Evolutionary conservation across 2,797 vertebrate species (phyloP), one percentile per base, ranked within the genome.

Genomic region (Sebastiscus tertius): DNA sequence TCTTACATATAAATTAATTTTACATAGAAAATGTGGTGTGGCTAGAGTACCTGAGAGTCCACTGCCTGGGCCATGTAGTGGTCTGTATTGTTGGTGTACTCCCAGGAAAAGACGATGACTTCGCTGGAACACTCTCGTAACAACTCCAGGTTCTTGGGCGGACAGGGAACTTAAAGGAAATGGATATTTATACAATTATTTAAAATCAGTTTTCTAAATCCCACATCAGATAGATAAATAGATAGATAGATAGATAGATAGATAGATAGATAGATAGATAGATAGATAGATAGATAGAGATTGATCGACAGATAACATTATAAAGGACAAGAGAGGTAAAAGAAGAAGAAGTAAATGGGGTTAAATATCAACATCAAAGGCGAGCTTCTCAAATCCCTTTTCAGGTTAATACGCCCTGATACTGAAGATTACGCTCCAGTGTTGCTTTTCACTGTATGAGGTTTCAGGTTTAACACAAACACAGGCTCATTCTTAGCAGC

Each of bases 21-120:
- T 61, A 24, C n/a, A 20, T 5, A 6, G n/a, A 11, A 12, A n/a
- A 24, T 24, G 24, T 24, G 42, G 3, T 54, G 9, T 22, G 33
- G 16, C 49, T 52, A 22, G 5, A 5, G 5, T 87, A 95, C 94
- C 93, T 90, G 56, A 5, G 93, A 88, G 82, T 96, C 94, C 4
- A 89, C 66, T 5, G 93, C 85, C 3, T 0, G 80, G 18, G 95
- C 94, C 34, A 60, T 22, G 80, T 97, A 96, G 68, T 84, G 72
- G 12, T 87, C 49, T 1, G 94, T 88, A 29, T 84, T 58, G 42
- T 86, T 84, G 26, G 89, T 93, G n/a, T 39, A 75, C 2, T 86
- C 87, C 96, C 96, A 96, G 33, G 92, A 93, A 64, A 96, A 94
- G 42, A 89, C 8, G 26, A 97, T 90, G 39, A 91, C 94, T 2